These are phyloP conservation scores for Stenopsyche tienmushanensis DNA, from an alignment of 1,140 invertebrate genomes.

Conservation along the genomic window DNA sequence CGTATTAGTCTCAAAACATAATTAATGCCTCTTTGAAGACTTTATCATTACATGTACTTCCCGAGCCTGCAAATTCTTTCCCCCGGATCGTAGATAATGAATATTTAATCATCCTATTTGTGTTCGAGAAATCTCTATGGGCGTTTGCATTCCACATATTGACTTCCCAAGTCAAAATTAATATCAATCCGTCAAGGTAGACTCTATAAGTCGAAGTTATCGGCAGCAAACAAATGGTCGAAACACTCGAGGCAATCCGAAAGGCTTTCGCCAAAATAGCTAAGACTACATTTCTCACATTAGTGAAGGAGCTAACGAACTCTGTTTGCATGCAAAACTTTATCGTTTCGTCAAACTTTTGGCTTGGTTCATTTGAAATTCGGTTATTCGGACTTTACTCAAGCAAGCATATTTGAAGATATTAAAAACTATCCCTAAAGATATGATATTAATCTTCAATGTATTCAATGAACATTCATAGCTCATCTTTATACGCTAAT, in stretches of 20 bases:
- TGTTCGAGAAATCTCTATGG: not conserved
- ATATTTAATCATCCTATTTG: slow-evolving; percentile 11
- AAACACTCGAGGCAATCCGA: too few species aligned
- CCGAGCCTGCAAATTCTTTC: too few species aligned
- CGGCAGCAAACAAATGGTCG: not conserved
- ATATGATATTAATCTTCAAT: too few species aligned
- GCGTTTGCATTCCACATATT: not conserved
- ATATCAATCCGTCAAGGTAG: too few species aligned
- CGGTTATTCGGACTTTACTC: too few species aligned
- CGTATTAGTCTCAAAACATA: slow-evolving; percentile 3
- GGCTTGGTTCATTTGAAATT: not conserved
- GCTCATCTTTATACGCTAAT: too few species aligned
- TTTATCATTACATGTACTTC: slow-evolving; percentile 1
- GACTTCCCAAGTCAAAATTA: too few species aligned
- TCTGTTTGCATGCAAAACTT: not conserved
- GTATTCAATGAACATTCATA: too few species aligned
- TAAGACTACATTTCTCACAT: not conserved
- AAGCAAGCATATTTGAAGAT: too few species aligned
- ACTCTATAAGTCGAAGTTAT: too few species aligned
- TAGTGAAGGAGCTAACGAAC: not conserved
- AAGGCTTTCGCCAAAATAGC: not conserved
- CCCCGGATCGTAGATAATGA: too few species aligned
- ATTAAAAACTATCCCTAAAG: too few species aligned
- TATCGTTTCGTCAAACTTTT: not conserved
- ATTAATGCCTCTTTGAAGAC: slow-evolving; percentile 15